A percentile compares a stretch with the other conserved stretches of the same genome.
Evolutionary conservation across 2,113 vertebrate species (phyloP).

Genomic region (Limnothrissa miodon): DNA sequence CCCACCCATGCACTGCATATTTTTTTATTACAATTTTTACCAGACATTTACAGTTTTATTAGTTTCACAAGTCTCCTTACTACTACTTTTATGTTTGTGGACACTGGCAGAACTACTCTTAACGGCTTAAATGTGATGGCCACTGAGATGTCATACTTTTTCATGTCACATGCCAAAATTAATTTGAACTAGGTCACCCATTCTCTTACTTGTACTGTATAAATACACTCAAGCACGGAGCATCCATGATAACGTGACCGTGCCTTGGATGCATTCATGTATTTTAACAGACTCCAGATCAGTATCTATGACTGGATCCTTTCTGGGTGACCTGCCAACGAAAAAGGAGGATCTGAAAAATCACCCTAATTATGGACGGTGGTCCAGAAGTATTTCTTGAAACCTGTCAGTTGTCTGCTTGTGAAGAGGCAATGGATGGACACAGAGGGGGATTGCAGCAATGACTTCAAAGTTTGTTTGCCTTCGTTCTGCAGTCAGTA

Average conservation of each 20-base stretch:
- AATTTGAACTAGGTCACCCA: not conserved
- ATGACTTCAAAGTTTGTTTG: constrained; percentile 11
- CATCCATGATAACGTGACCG: not conserved
- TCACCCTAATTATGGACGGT: not conserved
- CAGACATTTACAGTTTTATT: not conserved
- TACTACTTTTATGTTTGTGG: not conserved
- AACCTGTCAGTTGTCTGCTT: not conserved
- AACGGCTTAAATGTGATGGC: not conserved
- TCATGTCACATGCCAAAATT: not conserved
- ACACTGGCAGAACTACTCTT: not conserved
- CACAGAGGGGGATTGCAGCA: constrained; percentile 1
- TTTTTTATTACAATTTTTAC: too few species aligned
- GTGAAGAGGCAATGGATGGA: not conserved
- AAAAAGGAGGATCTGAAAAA: not conserved
- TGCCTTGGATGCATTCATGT: not conserved
- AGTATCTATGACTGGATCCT: not conserved
- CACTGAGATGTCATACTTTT: not conserved
- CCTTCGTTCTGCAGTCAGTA: constrained; percentile 14
- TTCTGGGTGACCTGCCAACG: constrained; percentile 2
- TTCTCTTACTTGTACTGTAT: not conserved
- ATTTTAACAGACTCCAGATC: not conserved
- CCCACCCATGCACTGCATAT: too few species aligned
- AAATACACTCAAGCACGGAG: not conserved
- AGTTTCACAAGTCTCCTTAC: not conserved
- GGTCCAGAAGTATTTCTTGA: not conserved